Conservation (phyloP, 2,113 vertebrate species). For the Copsychus sechellarum region DNA sequence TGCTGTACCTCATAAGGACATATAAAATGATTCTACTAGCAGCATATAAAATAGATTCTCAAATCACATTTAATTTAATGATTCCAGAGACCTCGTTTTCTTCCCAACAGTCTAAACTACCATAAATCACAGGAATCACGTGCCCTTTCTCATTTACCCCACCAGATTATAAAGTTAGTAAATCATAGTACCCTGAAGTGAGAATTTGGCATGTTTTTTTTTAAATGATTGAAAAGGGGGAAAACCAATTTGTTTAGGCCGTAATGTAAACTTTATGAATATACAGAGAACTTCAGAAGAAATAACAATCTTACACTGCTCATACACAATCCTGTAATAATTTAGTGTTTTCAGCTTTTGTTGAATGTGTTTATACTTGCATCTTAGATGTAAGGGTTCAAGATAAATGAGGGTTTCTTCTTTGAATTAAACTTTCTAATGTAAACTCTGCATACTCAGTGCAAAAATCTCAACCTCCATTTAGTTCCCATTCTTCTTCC, state of each 20-base stretch:
- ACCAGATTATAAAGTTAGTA: not conserved
- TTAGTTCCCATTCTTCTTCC: not conserved
- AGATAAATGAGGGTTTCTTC: not conserved
- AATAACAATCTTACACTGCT: not conserved
- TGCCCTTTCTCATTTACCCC: not conserved
- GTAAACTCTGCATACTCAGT: not conserved
- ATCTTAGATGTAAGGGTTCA: not conserved
- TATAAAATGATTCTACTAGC: not conserved
- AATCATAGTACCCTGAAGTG: not conserved
- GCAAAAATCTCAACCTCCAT: not conserved
- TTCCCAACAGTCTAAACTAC: not conserved
- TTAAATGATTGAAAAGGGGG: not conserved
- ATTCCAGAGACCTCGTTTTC: not conserved
- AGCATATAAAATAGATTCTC: not conserved
- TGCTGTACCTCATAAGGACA: not conserved
- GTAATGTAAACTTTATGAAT: not conserved
- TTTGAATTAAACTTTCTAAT: not conserved
- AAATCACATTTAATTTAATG: not conserved
- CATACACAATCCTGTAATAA: not conserved
- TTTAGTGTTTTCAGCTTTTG: not conserved
- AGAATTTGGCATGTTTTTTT: not conserved
- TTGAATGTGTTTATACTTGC: not conserved
- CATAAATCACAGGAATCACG: not conserved
- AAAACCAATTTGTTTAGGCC: not conserved
- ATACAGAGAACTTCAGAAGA: not conserved